Percentiles rank a stretch among this genome's conserved stretches.
phyloP scores from a whole-genome alignment of 2,113 vertebrate genomes.

The Eulemur macaco region DNA sequence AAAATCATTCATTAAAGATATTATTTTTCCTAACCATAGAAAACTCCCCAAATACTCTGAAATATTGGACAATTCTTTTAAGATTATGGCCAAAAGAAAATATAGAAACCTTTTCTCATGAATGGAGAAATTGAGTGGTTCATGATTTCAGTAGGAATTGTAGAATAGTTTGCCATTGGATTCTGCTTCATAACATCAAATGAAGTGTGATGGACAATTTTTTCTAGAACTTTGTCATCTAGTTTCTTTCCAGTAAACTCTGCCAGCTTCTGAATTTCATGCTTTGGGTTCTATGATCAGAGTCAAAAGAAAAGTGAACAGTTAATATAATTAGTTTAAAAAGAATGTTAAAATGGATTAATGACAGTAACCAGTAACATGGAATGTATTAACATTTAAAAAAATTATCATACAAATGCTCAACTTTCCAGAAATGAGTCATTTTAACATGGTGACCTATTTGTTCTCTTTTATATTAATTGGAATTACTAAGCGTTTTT shows the following conservation, averaged over 20 bases:
- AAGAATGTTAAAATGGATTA: neutral
- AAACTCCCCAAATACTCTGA: neutral
- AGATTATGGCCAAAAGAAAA: neutral
- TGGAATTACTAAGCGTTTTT: neutral
- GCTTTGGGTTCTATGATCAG: conserved; percentile 62
- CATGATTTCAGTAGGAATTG: conserved; percentile 38
- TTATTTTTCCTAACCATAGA: neutral
- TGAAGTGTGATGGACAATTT: conserved; percentile 67
- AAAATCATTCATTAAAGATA: neutral
- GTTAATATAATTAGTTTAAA: conserved; percentile 30
- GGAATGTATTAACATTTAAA: neutral
- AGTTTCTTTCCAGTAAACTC: conserved; percentile 76
- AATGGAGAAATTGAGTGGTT: conserved; percentile 77
- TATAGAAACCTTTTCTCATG: conserved; percentile 79
- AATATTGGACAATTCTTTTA: neutral
- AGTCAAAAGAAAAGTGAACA: conserved; percentile 19
- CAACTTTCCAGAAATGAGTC: neutral
- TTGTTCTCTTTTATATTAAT: neutral
- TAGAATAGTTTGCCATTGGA: conserved; percentile 68
- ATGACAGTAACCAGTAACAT: neutral
- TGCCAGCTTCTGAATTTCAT: conserved; percentile 77
- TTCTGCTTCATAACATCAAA: conserved; percentile 78
- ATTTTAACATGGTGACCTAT: neutral
- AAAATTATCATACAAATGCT: neutral
- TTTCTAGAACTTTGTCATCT: conserved; percentile 62